Evolutionary conservation across 1,140 invertebrate species (phyloP).

Genomic region (Amphibalanus amphitrite): DNA sequence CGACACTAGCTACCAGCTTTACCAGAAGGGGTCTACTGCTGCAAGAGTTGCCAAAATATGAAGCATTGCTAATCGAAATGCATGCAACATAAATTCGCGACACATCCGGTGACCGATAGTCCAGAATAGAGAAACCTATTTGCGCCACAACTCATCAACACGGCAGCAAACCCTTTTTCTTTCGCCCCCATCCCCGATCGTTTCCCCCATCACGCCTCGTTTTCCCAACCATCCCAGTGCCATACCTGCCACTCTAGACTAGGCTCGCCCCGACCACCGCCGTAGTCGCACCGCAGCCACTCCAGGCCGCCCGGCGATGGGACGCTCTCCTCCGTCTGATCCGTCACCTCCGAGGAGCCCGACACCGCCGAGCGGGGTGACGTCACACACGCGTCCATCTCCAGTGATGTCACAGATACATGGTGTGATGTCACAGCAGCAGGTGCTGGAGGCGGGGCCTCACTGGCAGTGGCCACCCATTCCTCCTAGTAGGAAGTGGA

Average conservation of each 20-base stretch:
- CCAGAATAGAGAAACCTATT: no score
- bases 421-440: neutral
- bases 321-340: neutral
- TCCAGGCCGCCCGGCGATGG: neutral
- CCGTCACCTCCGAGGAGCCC: neutral
- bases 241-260: neutral
- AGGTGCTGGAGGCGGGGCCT: neutral
- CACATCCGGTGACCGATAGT: no score
- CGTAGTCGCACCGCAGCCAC: neutral
- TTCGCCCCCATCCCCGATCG: no score
- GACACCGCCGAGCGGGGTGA: neutral
- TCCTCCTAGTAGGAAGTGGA: neutral
- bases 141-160: no score
- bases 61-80: no score
- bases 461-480: neutral
- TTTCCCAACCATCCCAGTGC: no score
- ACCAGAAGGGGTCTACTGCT: no score
- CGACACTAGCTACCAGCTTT: no score
- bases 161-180: no score
- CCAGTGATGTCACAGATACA: neutral
- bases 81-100: no score
- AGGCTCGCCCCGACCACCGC: neutral
- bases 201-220: no score
- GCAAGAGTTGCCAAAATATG: no score
- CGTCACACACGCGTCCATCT: neutral